Base-by-base conservation (phyloP, 1,140 invertebrate genomes). In the Telenomus remus region DNA sequence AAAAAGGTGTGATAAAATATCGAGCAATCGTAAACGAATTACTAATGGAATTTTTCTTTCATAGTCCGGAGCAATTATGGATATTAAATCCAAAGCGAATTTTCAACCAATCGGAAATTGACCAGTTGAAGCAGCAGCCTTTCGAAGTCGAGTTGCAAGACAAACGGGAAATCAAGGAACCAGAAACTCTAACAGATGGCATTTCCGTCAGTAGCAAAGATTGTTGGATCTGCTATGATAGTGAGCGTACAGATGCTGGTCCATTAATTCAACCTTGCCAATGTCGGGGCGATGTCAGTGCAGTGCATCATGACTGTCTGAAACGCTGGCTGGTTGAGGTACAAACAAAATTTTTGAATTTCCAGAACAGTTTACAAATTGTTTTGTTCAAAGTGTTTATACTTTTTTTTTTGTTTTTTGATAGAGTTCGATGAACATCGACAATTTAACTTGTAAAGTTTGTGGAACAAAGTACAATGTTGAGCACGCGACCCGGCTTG, bases 181-280 rank as follows among this genome's bases (percentile, higher is more conserved):
- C 79, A 1, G 76, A 80, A 39, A 53, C 79, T 4, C 59, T 83
- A 7, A 74, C 78, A 11, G 85, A 87, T 44, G 72, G 73, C 15
- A 46, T 74, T 7, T 86, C 86, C 5, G 79, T 84, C 11, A 90
- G 79, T 77, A 90, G 82, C 43, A 85, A 88, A 50, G 95, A 97
- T 81, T 98, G 96, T 87, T 98, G 95, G 95, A 97, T 98, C 80
- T 98, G 96, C 86, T 97, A 97, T 81, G 96, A 98, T 85, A 90
- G 88, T 55, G 92, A 96, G 5, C 91, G 93, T 59, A 89, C 90
- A 2, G 95, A 96, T 84, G 89, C 89, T 55, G 92, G 92, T 13
- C 92, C 94, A 4, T 88, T 97, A 16, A 97, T 98, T 82, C 92
- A 95, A 71, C 96, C 96, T 0, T 98, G 96, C 81, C 91, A 92